Percentiles rank a stretch among this genome's conserved stretches.
phyloP scores from a whole-genome alignment of 2,797 vertebrate species.

The Acanthurus leucopareius region DNA sequence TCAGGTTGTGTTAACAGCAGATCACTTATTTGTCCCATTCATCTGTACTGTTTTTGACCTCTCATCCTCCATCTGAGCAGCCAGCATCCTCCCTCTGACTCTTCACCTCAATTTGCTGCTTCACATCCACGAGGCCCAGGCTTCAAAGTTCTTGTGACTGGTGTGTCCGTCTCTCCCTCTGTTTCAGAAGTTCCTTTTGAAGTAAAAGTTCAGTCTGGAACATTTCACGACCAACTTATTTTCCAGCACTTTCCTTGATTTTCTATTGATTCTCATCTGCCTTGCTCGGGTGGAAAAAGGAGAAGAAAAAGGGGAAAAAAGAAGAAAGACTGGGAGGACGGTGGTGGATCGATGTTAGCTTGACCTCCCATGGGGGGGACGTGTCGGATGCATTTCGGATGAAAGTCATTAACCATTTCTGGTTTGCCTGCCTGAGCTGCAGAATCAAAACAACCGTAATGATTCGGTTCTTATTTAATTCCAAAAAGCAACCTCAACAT shows the following conservation, averaged over 20 bases:
- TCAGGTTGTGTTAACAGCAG: conserved; percentile 72
- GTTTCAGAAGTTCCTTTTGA: conserved; percentile 82
- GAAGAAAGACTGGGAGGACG: conserved; percentile 46
- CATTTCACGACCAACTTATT: conserved; percentile 84
- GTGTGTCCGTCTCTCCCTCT: conserved; percentile 16
- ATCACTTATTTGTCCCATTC: conserved; percentile 73
- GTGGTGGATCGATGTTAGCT: conserved; percentile 77
- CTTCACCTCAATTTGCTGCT: conserved; percentile 79
- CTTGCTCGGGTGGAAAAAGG: conserved; percentile 66
- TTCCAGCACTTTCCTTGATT: conserved; percentile 82
- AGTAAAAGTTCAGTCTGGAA: conserved; percentile 84
- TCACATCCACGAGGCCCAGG: conserved; percentile 56
- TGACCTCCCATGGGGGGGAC: conserved; percentile 74
- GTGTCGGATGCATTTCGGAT: conserved; percentile 61
- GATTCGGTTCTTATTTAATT: conserved; percentile 50
- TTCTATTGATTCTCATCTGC: conserved; percentile 83
- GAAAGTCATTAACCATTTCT: conserved; percentile 77
- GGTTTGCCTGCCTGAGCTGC: conserved; percentile 47
- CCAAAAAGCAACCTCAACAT: conserved; percentile 43
- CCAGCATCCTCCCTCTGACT: conserved; percentile 66
- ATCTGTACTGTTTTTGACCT: conserved; percentile 76
- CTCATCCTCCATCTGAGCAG: conserved; percentile 61
- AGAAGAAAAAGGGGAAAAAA: conserved; percentile 49
- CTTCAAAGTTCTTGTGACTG: conserved; percentile 74
- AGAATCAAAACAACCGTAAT: conserved; percentile 42